Evolutionary conservation across 2,797 vertebrate genomes (phyloP), one percentile per base, ranked within the genome.

Genomic region (Sphaeramia orbicularis): DNA sequence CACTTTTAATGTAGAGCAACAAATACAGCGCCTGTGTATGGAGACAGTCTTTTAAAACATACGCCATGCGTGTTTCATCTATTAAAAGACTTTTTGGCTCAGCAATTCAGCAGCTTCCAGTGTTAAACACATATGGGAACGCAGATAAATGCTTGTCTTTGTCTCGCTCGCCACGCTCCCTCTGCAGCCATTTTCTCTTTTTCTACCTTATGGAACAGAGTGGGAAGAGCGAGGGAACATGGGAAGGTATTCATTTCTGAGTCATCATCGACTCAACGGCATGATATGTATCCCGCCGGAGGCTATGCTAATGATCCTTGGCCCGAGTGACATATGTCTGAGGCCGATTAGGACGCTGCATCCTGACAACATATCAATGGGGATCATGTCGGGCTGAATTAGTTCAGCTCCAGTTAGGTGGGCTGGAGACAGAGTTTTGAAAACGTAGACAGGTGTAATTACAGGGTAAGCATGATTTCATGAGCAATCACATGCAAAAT

Each of bases 321-420:
- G 81, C 77, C 50, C 64, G 64, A 84, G 86, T 88, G 87, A 89
- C 89, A 92, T 83, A 80, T 85, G 91, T 86, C 77, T 76, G 75
- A 75, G 79, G 74, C 78, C 80, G 87, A 92, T 91, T 90, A 89
- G 65, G 58, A 71, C 2, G 43, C 19, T 27, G 48, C 67, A 65
- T 81, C 75, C 81, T 76, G 76, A 78, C 81, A 80, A 85, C 64
- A 45, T 65, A 90, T 86, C 88, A 83, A 74, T 74, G 27, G 78
- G 86, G 82, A 86, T 89, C 85, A 78, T 63, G 81, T 89, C 80
- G 70, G 71, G 44, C 13, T 30, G 80, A 86, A 87, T 92, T 87
- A 84, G 80, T 81, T 86, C 65, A 59, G 80, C 81, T 78, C 56
- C 59, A 21, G 42, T 56, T 42, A 74, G 67, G 86, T 58, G 73